phyloP scores from a whole-genome alignment of 2,113 vertebrate genomes.

The Macquaria australasica region DNA sequence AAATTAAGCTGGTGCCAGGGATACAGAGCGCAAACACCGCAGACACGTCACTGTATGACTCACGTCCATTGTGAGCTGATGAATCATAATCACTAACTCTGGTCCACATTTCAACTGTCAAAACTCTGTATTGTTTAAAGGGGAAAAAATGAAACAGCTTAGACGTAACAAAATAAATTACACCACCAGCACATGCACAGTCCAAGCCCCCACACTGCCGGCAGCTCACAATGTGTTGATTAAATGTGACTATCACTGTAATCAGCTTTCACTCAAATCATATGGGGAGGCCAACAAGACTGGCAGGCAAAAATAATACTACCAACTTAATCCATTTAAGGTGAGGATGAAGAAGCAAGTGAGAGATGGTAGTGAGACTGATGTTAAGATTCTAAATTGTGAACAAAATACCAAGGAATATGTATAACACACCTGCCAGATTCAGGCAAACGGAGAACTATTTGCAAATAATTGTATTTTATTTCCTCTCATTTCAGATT shows the following conservation, averaged over 20 bases:
- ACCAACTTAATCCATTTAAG: conserved; percentile 13
- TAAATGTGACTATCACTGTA: conserved; percentile 24
- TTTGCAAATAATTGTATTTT: neutral
- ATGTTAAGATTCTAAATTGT: neutral
- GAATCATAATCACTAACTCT: conserved; percentile 51
- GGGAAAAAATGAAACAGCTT: neutral
- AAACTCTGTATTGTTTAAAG: conserved; percentile 26
- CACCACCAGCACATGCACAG: conserved; percentile 10
- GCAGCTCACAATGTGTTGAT: conserved; percentile 26
- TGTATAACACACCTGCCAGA: neutral
- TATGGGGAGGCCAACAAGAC: neutral
- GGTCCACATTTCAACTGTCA: conserved; percentile 44
- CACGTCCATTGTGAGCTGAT: conserved; percentile 45
- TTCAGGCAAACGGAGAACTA: neutral
- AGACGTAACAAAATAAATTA: conserved; percentile 21
- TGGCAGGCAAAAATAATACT: conserved; percentile 6
- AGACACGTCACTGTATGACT: conserved; percentile 50
- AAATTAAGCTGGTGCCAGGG: conserved; percentile 37
- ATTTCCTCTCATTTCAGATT: neutral
- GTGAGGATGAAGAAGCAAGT: conserved; percentile 1
- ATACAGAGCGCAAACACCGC: conserved; percentile 15
- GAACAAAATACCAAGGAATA: neutral
- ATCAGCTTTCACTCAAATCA: conserved; percentile 47
- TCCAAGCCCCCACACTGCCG: conserved; percentile 4
- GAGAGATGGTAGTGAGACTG: neutral